These are phyloP conservation scores for Ennomos erosarius DNA, from an alignment of 2,888 invertebrate species.

Conservation along the genomic window DNA sequence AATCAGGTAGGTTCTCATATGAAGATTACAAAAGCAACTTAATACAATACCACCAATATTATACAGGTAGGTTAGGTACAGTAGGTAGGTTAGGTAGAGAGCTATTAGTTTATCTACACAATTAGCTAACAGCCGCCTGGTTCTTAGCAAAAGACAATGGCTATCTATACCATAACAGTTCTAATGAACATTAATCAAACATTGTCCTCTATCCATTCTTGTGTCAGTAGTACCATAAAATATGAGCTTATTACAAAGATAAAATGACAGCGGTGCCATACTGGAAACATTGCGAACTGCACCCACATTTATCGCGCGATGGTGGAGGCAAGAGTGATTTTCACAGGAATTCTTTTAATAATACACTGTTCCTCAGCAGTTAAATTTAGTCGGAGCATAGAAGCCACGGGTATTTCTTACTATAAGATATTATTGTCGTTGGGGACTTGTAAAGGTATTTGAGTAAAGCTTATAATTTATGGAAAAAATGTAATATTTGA, in stretches of 20 bases:
- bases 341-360: background rate
- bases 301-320: background rate
- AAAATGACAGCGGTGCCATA: no score
- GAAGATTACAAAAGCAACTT: no score
- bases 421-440: slow-evolving; percentile 65
- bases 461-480: slow-evolving; percentile 18
- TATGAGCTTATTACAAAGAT: no score
- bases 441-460: slow-evolving; percentile 66
- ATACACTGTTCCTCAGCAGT: slow-evolving; percentile 6
- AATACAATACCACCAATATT: no score
- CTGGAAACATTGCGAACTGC: no score
- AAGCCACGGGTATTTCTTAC: slow-evolving; percentile 59
- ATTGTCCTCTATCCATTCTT: background rate
- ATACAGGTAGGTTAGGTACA: no score
- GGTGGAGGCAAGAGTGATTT: slow-evolving; percentile 6
- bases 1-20: no score
- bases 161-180: background rate
- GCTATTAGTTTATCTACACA: no score
- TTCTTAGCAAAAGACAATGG: slow-evolving; percentile 19
- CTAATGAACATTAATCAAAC: slow-evolving; percentile 17
- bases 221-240: no score
- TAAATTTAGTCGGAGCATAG: slow-evolving; percentile 52
- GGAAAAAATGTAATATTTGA: background rate
- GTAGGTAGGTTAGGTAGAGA: no score
- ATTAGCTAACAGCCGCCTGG: background rate